Conservation (phyloP, 1,140 invertebrate genomes). For the Aphelenchoides fujianensis region DNA sequence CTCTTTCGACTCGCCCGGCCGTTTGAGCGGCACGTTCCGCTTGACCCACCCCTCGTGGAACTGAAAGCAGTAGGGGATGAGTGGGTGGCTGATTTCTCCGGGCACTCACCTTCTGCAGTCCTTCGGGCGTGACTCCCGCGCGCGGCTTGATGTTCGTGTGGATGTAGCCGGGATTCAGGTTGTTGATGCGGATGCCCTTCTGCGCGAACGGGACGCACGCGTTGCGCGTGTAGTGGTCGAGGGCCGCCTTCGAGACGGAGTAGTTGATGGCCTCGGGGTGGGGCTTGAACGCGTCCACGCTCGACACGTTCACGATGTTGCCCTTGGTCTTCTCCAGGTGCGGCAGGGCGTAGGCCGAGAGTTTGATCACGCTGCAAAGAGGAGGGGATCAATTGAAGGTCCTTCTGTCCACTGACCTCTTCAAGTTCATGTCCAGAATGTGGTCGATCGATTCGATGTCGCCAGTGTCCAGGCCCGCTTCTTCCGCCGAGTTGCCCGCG, state of each 20-base stretch:
- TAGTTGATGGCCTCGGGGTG: conserved; percentile 25
- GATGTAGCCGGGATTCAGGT: conserved; percentile 27
- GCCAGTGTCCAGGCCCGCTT: conserved; percentile 14
- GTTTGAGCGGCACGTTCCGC: conserved; percentile 68
- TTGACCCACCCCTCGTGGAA: conserved; percentile 24
- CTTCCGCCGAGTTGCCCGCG: conserved; percentile 33
- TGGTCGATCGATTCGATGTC: conserved; percentile 35
- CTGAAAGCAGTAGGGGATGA: conserved; percentile 14
- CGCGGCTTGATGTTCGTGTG: conserved; percentile 28
- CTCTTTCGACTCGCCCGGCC: conserved; percentile 73
- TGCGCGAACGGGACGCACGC: conserved; percentile 19
- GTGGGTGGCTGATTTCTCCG: neutral
- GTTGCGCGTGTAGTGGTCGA: conserved; percentile 30
- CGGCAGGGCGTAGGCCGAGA: conserved; percentile 26
- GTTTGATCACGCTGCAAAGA: too few species aligned
- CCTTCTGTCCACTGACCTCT: too few species aligned
- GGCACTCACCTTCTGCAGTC: conserved; percentile 11
- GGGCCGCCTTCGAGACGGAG: conserved; percentile 24
- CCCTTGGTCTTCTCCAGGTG: conserved; percentile 42
- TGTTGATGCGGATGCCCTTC: conserved; percentile 24
- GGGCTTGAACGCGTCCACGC: neutral
- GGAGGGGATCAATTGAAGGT: too few species aligned
- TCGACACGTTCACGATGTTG: conserved; percentile 39
- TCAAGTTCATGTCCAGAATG: conserved; percentile 43
- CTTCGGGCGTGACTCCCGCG: neutral